Base-by-base conservation (phyloP, 2,113 vertebrate genomes). In the Conger conger region DNA sequence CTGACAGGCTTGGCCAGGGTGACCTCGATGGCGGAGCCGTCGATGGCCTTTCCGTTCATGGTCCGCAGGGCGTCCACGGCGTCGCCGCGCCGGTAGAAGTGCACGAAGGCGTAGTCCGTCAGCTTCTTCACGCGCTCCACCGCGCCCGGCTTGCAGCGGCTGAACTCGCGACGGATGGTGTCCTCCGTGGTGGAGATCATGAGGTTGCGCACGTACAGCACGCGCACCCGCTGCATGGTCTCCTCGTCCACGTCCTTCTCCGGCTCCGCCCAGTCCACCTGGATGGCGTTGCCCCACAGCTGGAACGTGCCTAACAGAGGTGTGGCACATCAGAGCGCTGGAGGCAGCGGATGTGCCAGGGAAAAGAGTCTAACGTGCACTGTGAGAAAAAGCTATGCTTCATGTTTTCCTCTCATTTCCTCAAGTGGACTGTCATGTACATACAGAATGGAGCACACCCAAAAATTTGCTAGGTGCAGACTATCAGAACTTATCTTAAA, bases 81-180 rank as follows among this genome's bases (percentile, higher is more conserved):
- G 89, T 99, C 97, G 40, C 97, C 96, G 8, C 97, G 95, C 85
- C 91, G 92, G 89, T 95, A 96, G 93, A 97, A 99, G 90, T 99
- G 98, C 88, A 99, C 91, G 92, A 99, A 99, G 86, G 97, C 98
- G 88, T 99, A 99, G 91, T 99, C 97, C 13, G 94, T 94, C 85
- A 99, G 92, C 91, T 99, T 99, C 92, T 98, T 99, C 0, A 99
- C 97, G 20, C 97, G 95, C 88, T 99, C 97, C 89, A 99, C 97
- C 1, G 93, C 90, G 86, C 97, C 97, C 5, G 97, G 96, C 82
- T 97, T 97, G 89, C 97, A 95, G 82, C 92, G 92, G 76, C 95
- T 98, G 91, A 99, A 99, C 91, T 97, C 97, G 76, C 93, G 92
- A 82, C 93, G 94, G 68, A 99, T 96, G 1, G 95, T 96, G 82